phyloP scores from a whole-genome alignment of 2,888 invertebrate species.

The Amphipyra berbera region DNA sequence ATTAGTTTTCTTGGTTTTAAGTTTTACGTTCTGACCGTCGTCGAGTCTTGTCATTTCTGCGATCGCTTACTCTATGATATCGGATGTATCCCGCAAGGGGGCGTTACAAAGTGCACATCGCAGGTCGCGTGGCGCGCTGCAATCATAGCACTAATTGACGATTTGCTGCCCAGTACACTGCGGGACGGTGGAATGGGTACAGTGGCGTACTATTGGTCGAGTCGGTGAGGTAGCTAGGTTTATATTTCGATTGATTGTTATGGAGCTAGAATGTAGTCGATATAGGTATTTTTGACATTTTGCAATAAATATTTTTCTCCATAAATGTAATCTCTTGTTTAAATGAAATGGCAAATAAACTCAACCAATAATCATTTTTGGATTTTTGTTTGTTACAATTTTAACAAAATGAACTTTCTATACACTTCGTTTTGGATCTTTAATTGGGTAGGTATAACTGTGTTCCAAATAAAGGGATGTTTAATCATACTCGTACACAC shows the following conservation, averaged over 20 bases:
- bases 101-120: conserved; percentile 71
- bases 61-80: conserved; percentile 12
- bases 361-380: too few relatives aligned
- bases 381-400: too few relatives aligned
- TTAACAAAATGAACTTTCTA: too few relatives aligned
- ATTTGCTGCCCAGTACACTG: conserved; percentile 72
- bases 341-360: too few relatives aligned
- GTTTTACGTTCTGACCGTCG: not conserved
- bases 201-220: not conserved
- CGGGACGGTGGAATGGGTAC: conserved; percentile 29
- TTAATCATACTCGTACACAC: too few relatives aligned
- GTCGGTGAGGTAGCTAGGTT: not conserved
- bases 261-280: not conserved
- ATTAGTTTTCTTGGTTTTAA: not conserved
- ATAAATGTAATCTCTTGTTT: too few relatives aligned
- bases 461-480: too few relatives aligned
- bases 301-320: too few relatives aligned
- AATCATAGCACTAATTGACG: conserved; percentile 80
- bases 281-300: conserved; percentile 1
- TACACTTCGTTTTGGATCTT: too few relatives aligned
- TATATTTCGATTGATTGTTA: not conserved
- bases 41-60: conserved; percentile 20
- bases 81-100: conserved; percentile 56
- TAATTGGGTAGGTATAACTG: too few relatives aligned
- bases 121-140: conserved; percentile 69